Evolutionary conservation across 1,140 invertebrate genomes (phyloP), one percentile per base, ranked within the genome.

Genomic region (Stenopsyche tienmushanensis): DNA sequence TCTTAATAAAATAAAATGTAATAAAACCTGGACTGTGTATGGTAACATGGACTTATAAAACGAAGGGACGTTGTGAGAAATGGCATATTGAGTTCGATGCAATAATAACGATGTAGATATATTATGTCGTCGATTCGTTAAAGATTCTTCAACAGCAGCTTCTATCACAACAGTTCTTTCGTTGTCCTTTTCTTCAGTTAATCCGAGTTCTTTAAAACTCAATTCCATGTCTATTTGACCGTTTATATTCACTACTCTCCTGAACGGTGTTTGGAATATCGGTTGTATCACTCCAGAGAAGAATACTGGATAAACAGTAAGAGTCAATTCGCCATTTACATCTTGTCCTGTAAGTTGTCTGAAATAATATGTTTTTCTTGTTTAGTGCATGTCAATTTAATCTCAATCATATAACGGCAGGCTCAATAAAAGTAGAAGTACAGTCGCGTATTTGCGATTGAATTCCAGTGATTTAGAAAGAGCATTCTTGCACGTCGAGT

Each of bases 31-130:
- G 57, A 90, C 88, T 42, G 83, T 88, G 73, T 94, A 96, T 60
- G 88, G 87, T 44, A 97, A 81, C 5, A 89, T 91, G 1, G 93
- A 92, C 74, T 96, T 95, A 76, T 93, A 98, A 69, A 88, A 89
- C 58, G 90, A 86, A 2, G 93, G 84, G 1, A 90, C 90, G 71
- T 92, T 87, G 45, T 92, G 85, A 47, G 94, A 82, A 75, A 98
- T 83, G 71, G 88, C 89, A 71, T 96, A 93, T 24, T 89, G 88
- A 69, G 92, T 87, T 64, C 88, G 85, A 73, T 96, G 88, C 1
- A 96, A 76, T 15, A 86, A 86, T 58, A 95, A 82, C 65, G 86
- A 83, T 0, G 85, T 78, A 0, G 90, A 85, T 8, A 85, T 83
- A 77, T 96, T 97, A 74, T 95, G 93, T 71, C 88, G 84, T 65